These are phyloP conservation scores for Hemiprocne comata DNA, from an alignment of 2,113 vertebrate species.

Conservation along the genomic window DNA sequence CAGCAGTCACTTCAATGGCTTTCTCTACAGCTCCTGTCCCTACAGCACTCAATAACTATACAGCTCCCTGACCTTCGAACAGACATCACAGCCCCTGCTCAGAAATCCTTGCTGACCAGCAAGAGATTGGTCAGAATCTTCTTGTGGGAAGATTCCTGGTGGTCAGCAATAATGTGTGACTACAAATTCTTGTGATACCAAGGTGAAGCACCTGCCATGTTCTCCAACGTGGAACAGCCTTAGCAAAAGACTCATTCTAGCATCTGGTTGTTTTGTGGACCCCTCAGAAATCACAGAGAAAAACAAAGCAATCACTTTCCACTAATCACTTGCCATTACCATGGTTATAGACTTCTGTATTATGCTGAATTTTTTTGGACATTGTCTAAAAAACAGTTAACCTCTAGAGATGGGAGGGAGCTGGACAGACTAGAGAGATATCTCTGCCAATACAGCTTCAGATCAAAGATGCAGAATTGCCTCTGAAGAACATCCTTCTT, in stretches of 20 bases:
- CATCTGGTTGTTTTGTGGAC: neutral
- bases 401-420: neutral
- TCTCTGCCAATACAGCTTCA: neutral
- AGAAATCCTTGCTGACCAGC: neutral
- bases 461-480: neutral
- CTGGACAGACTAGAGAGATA: neutral
- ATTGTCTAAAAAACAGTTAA: neutral
- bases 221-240: neutral
- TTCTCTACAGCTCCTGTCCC: neutral
- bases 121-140: neutral
- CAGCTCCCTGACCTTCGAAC: neutral
- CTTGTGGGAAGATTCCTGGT: neutral
- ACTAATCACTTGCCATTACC: neutral
- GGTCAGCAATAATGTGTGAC: neutral
- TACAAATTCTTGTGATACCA: neutral
- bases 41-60: neutral
- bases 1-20: neutral
- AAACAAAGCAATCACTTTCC: neutral
- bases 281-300: neutral
- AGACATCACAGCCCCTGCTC: neutral
- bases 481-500: neutral
- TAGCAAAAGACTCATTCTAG: neutral
- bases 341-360: neutral
- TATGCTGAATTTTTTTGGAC: neutral
- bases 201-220: neutral